These are phyloP conservation scores for Tringa solitaria DNA, from an alignment of 2,113 vertebrate genomes.

Conservation along the genomic window DNA sequence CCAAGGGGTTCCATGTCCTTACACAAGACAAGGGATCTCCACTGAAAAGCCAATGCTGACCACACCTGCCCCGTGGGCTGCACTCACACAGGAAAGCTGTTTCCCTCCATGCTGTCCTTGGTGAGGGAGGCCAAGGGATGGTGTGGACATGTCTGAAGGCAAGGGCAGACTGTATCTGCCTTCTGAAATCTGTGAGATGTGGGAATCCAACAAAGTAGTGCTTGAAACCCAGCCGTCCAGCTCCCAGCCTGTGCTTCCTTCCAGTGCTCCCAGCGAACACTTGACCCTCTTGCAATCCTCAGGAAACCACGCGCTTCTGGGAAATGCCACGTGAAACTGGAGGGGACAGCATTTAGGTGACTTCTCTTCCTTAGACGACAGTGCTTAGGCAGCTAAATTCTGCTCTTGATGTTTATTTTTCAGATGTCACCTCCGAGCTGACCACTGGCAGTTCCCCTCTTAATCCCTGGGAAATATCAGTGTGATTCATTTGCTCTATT, in stretches of 20 bases:
- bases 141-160: neutral
- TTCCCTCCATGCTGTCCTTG: neutral
- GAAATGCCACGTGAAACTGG: neutral
- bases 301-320: neutral
- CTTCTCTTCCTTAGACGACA: neutral
- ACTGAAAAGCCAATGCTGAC: neutral
- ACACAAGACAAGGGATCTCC: neutral
- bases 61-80: neutral
- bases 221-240: neutral
- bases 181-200: neutral
- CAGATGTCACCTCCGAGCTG: neutral
- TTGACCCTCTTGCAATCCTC: neutral
- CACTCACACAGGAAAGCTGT: neutral
- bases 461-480: neutral
- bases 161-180: neutral
- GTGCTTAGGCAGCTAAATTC: neutral
- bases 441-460: neutral
- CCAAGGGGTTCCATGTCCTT: neutral
- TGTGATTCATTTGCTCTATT: neutral
- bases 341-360: neutral
- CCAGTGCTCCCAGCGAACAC: neutral
- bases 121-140: neutral
- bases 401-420: neutral
- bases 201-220: neutral
- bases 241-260: neutral